Percentiles rank a stretch among this genome's conserved stretches.
phyloP scores from a whole-genome alignment of 2,113 vertebrate species.

The Sapayoa aenigma region DNA sequence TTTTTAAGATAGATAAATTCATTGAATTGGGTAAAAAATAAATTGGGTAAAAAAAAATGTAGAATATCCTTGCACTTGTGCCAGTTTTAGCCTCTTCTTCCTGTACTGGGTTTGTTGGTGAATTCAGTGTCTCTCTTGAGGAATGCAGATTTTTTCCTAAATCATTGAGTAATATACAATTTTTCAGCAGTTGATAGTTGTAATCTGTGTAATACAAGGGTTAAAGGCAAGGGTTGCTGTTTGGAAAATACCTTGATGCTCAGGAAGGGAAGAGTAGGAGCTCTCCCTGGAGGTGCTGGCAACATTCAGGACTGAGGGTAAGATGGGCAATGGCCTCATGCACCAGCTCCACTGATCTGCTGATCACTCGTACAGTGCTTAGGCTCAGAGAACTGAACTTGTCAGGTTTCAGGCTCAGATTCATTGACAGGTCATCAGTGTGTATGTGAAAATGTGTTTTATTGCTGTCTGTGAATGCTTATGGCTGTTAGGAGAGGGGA shows the following conservation, averaged over 20 bases:
- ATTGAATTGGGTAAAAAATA: neutral
- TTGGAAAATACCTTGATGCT: neutral
- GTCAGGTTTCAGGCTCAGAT: neutral
- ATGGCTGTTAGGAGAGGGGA: neutral
- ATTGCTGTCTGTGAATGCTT: neutral
- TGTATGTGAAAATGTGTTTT: neutral
- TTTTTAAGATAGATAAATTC: neutral
- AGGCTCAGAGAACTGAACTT: neutral
- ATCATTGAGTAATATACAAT: neutral
- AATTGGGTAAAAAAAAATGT: neutral
- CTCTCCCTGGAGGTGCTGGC: neutral
- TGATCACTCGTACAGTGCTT: neutral
- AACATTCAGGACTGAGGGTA: neutral
- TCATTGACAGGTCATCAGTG: neutral
- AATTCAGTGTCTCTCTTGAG: neutral
- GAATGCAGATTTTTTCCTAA: neutral
- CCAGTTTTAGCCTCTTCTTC: neutral
- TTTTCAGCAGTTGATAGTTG: neutral
- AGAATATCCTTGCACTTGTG: neutral
- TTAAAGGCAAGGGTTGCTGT: neutral
- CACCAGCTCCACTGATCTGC: neutral
- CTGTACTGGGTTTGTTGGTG: neutral
- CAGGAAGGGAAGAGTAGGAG: neutral
- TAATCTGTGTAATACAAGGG: neutral
- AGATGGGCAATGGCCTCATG: accelerated